Conservation (phyloP, 64 coral and sea anemone species). For the Pocillopora damicornis region DNA sequence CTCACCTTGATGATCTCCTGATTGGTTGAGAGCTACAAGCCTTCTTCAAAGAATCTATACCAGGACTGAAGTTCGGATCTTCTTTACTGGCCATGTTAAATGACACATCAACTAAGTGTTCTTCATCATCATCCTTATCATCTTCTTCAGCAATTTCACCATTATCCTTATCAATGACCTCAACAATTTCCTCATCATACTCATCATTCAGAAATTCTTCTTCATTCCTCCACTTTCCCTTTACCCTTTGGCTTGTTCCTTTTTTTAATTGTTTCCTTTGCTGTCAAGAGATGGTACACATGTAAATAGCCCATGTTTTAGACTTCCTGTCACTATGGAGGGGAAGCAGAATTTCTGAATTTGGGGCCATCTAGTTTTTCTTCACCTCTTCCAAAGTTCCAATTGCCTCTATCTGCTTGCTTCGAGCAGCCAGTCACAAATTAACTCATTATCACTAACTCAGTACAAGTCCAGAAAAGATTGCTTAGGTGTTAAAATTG, state of each 20-base stretch:
- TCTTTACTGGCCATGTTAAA: constrained; percentile 41
- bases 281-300: background rate
- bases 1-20: constrained; percentile 66
- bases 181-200: background rate
- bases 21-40: constrained; percentile 1
- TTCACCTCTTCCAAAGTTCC: too few species aligned
- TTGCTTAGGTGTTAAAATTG: too few species aligned
- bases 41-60: constrained; percentile 8
- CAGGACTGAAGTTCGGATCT: constrained; percentile 68
- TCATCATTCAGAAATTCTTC: constrained; percentile 26
- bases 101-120: constrained; percentile 4
- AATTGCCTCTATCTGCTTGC: too few species aligned
- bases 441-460: too few species aligned
- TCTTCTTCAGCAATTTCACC: constrained; percentile 29
- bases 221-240: background rate
- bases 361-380: too few species aligned
- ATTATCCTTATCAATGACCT: constrained; percentile 11
- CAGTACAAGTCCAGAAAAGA: too few species aligned
- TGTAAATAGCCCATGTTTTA: background rate
- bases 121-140: constrained; percentile 35
- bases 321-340: background rate
- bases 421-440: too few species aligned
- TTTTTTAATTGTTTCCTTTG: background rate
- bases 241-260: background rate
- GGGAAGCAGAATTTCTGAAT: too few species aligned